Conservation (phyloP, 2,888 invertebrate genomes). For the Chesias legatella region DNA sequence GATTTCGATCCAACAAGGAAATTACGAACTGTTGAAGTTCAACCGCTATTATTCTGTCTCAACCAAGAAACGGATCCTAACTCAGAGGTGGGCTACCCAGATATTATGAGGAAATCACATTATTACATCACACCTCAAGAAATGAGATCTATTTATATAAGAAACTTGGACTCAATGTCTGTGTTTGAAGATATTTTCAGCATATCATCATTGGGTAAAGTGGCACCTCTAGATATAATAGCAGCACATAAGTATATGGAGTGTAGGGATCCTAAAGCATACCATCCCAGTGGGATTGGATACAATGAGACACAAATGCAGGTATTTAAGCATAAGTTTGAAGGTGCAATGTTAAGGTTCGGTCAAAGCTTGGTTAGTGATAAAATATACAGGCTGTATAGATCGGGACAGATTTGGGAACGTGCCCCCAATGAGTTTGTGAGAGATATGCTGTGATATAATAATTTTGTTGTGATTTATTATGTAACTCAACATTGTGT, state of each 20-base stretch:
- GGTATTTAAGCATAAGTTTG: conserved; percentile 72
- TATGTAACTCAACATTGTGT: neutral
- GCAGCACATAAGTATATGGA: conserved; percentile 71
- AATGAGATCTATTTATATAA: conserved; percentile 49
- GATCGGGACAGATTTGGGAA: conserved; percentile 74
- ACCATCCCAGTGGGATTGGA: conserved; percentile 49
- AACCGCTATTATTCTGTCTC: conserved; percentile 62
- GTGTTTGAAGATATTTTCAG: conserved; percentile 65
- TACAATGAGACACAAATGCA: conserved; percentile 73
- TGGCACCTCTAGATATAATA: conserved; percentile 56
- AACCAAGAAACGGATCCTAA: conserved; percentile 72
- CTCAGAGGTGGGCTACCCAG: conserved; percentile 61
- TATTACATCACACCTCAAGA: conserved; percentile 58
- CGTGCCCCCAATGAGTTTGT: conserved; percentile 55
- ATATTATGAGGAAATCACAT: conserved; percentile 71
- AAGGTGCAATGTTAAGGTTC: conserved; percentile 76
- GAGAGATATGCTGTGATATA: conserved; percentile 44
- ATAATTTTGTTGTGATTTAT: conserved; percentile 2
- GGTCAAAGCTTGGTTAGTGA: conserved; percentile 67
- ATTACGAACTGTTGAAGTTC: conserved; percentile 50
- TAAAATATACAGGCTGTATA: conserved; percentile 69
- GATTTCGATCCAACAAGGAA: conserved; percentile 72
- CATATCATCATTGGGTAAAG: conserved; percentile 46
- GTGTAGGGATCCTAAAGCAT: conserved; percentile 64
- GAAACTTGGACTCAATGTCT: conserved; percentile 69